These are phyloP conservation scores for Microplitis demolitor DNA, from an alignment of 1,140 invertebrate genomes.

Conservation along the genomic window DNA sequence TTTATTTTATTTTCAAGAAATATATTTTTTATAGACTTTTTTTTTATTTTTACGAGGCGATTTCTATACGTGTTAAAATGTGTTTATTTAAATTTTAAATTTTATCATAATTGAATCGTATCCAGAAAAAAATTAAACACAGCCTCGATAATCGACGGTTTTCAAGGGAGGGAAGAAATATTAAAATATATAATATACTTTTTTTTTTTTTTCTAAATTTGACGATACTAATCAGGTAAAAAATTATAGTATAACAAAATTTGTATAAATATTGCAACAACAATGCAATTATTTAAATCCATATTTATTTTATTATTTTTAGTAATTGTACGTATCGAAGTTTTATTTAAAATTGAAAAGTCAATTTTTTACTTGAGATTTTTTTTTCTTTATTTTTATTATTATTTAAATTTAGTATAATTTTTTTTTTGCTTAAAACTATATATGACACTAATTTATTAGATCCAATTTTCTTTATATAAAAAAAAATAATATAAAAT, in stretches of 20 bases:
- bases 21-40: constrained; percentile 5
- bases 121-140: constrained; percentile 41
- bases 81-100: constrained; percentile 6
- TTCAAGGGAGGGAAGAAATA: constrained; percentile 13
- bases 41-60: not conserved
- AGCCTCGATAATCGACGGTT: constrained; percentile 49
- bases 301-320: constrained; percentile 22
- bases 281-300: not conserved
- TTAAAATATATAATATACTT: not conserved
- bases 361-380: not conserved
- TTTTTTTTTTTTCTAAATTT: constrained; percentile 10
- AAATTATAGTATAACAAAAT: constrained; percentile 38
- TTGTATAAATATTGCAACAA: constrained; percentile 7
- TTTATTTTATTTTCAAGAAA: not conserved
- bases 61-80: not conserved
- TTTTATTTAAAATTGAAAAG: not conserved
- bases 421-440: not conserved
- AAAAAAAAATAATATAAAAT: not conserved
- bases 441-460: not conserved
- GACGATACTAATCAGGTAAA: constrained; percentile 31
- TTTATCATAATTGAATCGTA: not conserved
- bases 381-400: constrained; percentile 17
- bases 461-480: not conserved
- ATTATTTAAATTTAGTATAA: constrained; percentile 14
- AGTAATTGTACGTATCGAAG: not conserved